Conservation (phyloP, 1,140 invertebrate species). For the Nomia melanderi region DNA sequence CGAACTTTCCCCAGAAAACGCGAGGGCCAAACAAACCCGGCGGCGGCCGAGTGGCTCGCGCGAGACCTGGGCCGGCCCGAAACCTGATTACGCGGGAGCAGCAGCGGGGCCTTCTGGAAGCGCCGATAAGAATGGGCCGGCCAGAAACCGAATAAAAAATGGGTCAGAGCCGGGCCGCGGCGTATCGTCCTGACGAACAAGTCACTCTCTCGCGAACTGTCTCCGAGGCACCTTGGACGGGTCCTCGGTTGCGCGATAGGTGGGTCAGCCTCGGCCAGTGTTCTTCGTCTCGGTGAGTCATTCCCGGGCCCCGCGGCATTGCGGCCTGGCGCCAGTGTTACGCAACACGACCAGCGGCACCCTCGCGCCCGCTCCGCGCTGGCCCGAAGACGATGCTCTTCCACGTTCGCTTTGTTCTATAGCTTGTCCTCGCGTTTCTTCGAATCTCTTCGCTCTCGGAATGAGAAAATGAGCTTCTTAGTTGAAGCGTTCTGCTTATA, state of each 20-base stretch:
- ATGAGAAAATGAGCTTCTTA: no score
- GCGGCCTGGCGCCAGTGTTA: constrained; percentile 76
- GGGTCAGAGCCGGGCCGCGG: constrained; percentile 44
- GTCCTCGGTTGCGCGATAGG: constrained; percentile 73
- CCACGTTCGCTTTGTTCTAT: not conserved
- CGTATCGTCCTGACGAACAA: constrained; percentile 59
- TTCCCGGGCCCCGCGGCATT: constrained; percentile 70
- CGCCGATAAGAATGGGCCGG: constrained; percentile 3
- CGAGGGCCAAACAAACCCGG: not conserved
- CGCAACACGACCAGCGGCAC: constrained; percentile 67
- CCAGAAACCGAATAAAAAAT: constrained; percentile 45
- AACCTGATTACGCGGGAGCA: no score
- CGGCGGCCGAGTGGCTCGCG: not conserved
- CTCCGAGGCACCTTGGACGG: constrained; percentile 72
- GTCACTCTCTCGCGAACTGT: constrained; percentile 66
- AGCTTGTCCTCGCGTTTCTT: no score
- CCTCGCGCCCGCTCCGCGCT: constrained; percentile 13
- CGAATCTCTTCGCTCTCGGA: no score
- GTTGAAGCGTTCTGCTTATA: no score
- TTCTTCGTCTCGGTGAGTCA: constrained; percentile 74
- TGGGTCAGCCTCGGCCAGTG: constrained; percentile 69
- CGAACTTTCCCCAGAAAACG: constrained; percentile 34
- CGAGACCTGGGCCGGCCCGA: not conserved
- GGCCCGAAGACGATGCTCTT: constrained; percentile 20
- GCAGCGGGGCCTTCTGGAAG: not conserved